Evolutionary conservation across 2,797 vertebrate genomes (phyloP).

Genomic region (Notolepis coatsorum): DNA sequence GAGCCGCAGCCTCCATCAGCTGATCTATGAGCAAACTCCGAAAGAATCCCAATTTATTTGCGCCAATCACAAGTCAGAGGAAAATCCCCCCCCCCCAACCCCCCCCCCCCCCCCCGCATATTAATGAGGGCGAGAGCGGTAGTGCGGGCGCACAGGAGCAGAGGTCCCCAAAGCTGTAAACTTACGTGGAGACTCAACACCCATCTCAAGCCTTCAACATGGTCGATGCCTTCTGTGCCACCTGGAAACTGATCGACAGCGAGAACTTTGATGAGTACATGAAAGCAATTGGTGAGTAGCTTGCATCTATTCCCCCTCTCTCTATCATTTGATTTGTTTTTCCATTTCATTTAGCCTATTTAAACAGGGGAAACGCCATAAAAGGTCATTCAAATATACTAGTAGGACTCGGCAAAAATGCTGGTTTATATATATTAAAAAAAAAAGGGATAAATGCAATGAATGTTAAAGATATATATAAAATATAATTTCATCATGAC

Average conservation of each 20-base stretch:
- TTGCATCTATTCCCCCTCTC: not conserved
- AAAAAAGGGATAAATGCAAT: too few species aligned
- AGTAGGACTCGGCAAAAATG: too few species aligned
- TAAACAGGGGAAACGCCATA: not conserved
- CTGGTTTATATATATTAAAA: too few species aligned
- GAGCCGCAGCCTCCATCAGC: too few species aligned
- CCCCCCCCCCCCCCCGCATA: constrained; percentile 59
- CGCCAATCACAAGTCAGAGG: constrained; percentile 57
- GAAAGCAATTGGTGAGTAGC: constrained; percentile 92
- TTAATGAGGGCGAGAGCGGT: constrained; percentile 54
- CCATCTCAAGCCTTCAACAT: constrained; percentile 75
- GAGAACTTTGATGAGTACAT: constrained; percentile 95
- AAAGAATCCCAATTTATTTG: constrained; percentile 2
- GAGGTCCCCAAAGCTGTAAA: constrained; percentile 37
- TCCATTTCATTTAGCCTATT: not conserved
- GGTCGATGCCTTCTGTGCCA: constrained; percentile 94
- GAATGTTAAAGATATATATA: too few species aligned
- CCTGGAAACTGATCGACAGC: constrained; percentile 93
- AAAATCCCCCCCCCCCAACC: constrained; percentile 58
- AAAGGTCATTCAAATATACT: too few species aligned
- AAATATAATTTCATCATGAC: not conserved
- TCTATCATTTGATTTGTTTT: not conserved
- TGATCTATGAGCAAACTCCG: not conserved
- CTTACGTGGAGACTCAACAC: constrained; percentile 42
- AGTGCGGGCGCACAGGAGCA: constrained; percentile 12